These are phyloP conservation scores for Oscheius sp. DNA, from an alignment of 2,888 invertebrate genomes.

Conservation along the genomic window DNA sequence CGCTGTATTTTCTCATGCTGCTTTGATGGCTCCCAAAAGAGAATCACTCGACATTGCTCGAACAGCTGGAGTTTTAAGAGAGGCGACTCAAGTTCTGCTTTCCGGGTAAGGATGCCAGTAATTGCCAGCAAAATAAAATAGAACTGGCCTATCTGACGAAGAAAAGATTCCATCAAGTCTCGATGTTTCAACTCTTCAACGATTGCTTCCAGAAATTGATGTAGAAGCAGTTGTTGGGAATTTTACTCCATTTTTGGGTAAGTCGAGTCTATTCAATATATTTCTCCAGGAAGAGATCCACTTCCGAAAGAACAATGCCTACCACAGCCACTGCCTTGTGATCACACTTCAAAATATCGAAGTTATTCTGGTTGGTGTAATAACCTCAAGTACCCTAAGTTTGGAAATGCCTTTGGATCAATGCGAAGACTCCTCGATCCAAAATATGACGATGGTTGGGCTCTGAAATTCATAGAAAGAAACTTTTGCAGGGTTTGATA, in stretches of 20 bases:
- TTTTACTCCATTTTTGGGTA: constrained; percentile 60
- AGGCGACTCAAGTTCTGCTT: constrained; percentile 67
- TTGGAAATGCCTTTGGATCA: constrained; percentile 67
- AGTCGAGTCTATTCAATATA: neutral
- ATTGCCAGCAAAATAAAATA: constrained; percentile 25
- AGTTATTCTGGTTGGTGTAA: constrained; percentile 86
- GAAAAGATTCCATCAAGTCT: constrained; percentile 65
- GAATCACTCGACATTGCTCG: constrained; percentile 67
- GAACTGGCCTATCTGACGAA: constrained; percentile 54
- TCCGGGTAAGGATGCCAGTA: constrained; percentile 55
- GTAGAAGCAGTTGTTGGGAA: constrained; percentile 64
- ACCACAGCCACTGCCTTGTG: constrained; percentile 68
- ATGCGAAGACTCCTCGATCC: constrained; percentile 73
- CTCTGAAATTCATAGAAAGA: neutral
- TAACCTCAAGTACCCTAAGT: constrained; percentile 74
- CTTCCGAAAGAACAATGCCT: constrained; percentile 63
- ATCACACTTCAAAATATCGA: constrained; percentile 75
- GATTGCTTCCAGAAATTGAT: constrained; percentile 66
- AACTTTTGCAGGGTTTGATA: constrained; percentile 59
- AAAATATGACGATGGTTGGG: constrained; percentile 81
- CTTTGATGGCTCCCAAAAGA: constrained; percentile 66
- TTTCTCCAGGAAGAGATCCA: constrained; percentile 38
- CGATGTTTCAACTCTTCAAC: constrained; percentile 62
- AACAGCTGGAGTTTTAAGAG: constrained; percentile 65
- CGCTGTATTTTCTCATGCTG: constrained; percentile 63